Base-by-base conservation (phyloP, 1,140 invertebrate genomes). In the Aphidius ervi region DNA sequence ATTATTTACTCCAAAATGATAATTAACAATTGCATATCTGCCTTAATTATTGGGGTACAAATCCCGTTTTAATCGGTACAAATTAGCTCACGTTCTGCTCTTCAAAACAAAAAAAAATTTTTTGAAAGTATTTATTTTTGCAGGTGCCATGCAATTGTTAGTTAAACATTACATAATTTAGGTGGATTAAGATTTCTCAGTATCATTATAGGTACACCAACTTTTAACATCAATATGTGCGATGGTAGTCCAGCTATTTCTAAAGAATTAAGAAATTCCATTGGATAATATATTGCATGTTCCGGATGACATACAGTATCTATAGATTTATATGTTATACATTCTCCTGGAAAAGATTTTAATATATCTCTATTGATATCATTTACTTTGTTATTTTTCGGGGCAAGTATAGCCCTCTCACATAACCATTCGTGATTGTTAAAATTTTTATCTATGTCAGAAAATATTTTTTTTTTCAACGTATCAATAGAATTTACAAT, bases 401-500 rank as follows among this genome's bases (percentile, higher is more conserved):
- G 20, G n/a, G 52, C 31, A 31, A 53, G 31, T 23, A 53, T 53
- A 9, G 52, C 52, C 23, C 52, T 9, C 23, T 41, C 52, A 39
- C 52, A 9, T 5, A 53, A n/a, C 52, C 52, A 53, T 9, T 23
- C 16, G 5, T 48, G 8, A 10, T 48, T 16, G 2, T 16, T 9
- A 48, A 16, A 10, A 9, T 9, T 48, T 20, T 16, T 48, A 16
- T 48, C 46, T 6, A 48, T 48, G 1, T 48, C n/a, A 10, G 9
- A 6, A 16, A 10, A 48, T 8, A 77, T 41, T 53, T 71, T 72
- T 46, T 72, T 58, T 66, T 69, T 73, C 10, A 78, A 68, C 64
- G 71, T 70, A 46, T 71, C 61, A 67, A 64, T 70, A 56, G 68
- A 66, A 60, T 60, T 60, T 47, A 56, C 58, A 10, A 75, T 67